Percentiles rank a stretch among this genome's conserved stretches.
Conservation (phyloP, 1,140 invertebrate genomes). For the Drosophila micromelanica region DNA sequence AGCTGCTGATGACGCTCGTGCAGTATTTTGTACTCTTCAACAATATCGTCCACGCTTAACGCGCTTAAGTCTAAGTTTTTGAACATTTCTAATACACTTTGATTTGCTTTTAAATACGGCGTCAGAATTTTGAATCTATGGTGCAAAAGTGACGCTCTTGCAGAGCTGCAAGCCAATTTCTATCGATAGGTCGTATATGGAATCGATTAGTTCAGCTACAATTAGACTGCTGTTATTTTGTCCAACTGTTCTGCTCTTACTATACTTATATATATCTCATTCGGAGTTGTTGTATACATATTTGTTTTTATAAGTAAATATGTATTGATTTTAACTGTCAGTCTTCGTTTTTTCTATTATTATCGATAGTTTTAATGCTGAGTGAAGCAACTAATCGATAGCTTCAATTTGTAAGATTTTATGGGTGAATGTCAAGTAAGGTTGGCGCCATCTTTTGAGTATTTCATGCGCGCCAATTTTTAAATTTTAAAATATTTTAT, state of each 20-base stretch:
- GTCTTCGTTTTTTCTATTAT: too few species aligned
- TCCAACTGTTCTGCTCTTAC: too few species aligned
- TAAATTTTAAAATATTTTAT: background rate
- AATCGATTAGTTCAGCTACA: background rate
- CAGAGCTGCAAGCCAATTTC: background rate
- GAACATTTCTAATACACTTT: conserved; percentile 40
- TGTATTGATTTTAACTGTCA: too few species aligned
- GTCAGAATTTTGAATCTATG: conserved; percentile 37
- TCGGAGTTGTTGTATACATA: too few species aligned
- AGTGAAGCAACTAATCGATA: background rate
- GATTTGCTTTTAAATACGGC: background rate
- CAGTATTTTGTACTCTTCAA: conserved; percentile 72
- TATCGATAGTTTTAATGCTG: background rate
- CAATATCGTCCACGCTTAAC: conserved; percentile 66
- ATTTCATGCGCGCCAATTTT: background rate
- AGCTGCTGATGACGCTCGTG: conserved; percentile 64
- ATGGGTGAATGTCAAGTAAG: background rate
- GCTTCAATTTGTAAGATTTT: background rate
- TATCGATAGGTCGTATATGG: background rate
- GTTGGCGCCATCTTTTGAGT: conserved; percentile 17
- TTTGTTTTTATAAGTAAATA: too few species aligned
- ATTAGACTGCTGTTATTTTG: background rate
- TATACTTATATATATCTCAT: too few species aligned
- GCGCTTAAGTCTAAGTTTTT: conserved; percentile 61
- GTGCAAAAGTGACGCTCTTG: conserved; percentile 25